A percentile compares a stretch with the other conserved stretches of the same genome.
Conservation (phyloP, 2,113 vertebrate species). For the Psettodes erumei region DNA sequence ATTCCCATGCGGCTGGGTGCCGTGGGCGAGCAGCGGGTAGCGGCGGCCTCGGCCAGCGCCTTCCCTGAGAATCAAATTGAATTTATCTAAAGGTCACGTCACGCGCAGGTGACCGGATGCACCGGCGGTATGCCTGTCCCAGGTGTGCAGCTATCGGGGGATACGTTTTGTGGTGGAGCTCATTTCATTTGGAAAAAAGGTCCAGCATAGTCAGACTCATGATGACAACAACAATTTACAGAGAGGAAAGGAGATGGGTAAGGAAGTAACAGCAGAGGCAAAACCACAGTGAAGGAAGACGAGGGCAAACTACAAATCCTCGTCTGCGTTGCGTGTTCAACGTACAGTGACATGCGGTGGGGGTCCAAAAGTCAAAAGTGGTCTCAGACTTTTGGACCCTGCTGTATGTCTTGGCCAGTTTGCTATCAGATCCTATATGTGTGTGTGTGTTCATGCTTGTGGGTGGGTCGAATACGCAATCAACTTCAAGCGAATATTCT, state of each 20-base stretch:
- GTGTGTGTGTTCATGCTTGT: background rate
- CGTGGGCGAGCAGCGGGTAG: constrained; percentile 7
- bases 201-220: too few relatives aligned
- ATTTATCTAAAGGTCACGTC: constrained; percentile 9
- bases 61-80: background rate
- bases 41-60: background rate
- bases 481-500: background rate
- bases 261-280: background rate
- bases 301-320: constrained; percentile 17
- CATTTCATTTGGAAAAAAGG: background rate
- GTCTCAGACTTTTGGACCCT: too few relatives aligned
- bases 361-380: too few relatives aligned
- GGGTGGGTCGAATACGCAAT: background rate
- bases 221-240: too few relatives aligned
- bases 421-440: background rate
- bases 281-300: constrained; percentile 33
- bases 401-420: background rate
- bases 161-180: background rate
- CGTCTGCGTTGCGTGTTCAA: background rate
- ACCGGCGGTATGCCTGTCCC: background rate
- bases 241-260: background rate
- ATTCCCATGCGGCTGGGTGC: constrained; percentile 4
- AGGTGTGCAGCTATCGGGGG: background rate
- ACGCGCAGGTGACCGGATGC: background rate
- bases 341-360: too few relatives aligned